These are phyloP conservation scores for Cataglyphis rosenhaueri DNA, from an alignment of 2,888 invertebrate species.

Conservation along the genomic window DNA sequence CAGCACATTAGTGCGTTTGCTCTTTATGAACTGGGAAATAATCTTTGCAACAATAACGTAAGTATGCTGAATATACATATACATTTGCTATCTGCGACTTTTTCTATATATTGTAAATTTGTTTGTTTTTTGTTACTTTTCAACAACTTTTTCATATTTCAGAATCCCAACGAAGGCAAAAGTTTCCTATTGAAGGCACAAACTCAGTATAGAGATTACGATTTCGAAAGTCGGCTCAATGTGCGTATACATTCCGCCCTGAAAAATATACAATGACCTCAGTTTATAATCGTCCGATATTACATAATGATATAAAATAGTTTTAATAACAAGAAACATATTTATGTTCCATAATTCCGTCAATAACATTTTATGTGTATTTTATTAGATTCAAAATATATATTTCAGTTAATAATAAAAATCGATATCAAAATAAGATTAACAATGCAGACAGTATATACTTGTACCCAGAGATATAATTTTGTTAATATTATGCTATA, in stretches of 20 bases:
- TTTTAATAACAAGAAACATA: background rate
- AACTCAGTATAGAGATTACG: slow-evolving; percentile 88
- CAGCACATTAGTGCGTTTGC: slow-evolving; percentile 89
- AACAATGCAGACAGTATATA: background rate
- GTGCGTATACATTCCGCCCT: slow-evolving; percentile 88
- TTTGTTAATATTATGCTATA: background rate
- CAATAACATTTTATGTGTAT: slow-evolving; percentile 18
- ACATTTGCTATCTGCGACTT: too few relatives aligned
- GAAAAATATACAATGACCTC: slow-evolving; percentile 75
- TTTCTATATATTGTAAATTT: background rate
- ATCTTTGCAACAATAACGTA: slow-evolving; percentile 77
- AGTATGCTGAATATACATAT: slow-evolving; percentile 57
- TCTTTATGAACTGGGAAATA: slow-evolving; percentile 88
- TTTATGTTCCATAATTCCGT: background rate
- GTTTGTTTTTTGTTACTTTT: background rate
- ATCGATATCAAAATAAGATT: background rate
- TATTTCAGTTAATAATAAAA: slow-evolving; percentile 23
- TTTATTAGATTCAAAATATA: background rate
- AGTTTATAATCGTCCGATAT: slow-evolving; percentile 26
- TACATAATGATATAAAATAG: slow-evolving; percentile 21
- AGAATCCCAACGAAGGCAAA: slow-evolving; percentile 87
- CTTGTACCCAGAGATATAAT: background rate
- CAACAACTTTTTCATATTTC: slow-evolving; percentile 71
- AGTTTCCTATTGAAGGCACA: slow-evolving; percentile 86
- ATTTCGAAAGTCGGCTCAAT: slow-evolving; percentile 89